phyloP scores from a whole-genome alignment of 2,888 invertebrate genomes.

The Imbricaverruca yamaguchii region DNA sequence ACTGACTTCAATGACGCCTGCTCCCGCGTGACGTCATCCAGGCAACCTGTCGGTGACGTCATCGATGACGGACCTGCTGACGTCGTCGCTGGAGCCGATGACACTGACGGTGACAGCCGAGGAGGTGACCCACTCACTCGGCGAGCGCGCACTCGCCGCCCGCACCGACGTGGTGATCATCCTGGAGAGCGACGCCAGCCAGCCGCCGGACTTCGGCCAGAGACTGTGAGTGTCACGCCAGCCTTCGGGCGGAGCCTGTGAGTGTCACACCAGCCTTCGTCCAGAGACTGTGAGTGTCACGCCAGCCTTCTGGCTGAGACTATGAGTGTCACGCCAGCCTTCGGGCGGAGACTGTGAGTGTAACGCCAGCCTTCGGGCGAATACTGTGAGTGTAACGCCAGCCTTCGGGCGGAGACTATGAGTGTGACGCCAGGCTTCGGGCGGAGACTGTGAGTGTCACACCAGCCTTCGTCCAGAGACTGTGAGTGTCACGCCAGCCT shows the following conservation, averaged over 20 bases:
- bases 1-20: no score
- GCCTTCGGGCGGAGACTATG: background rate
- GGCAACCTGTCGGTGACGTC: constrained; percentile 12
- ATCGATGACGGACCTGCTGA: background rate
- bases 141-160: background rate
- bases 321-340: no score
- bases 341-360: background rate
- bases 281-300: background rate
- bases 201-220: background rate
- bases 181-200: background rate
- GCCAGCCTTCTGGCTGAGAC: no score
- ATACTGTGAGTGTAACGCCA: no score
- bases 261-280: background rate
- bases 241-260: no score
- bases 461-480: no score
- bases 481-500: no score
- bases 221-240: background rate
- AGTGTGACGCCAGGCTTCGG: no score
- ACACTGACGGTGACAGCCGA: background rate
- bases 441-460: no score
- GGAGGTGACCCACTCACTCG: background rate
- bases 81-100: background rate
- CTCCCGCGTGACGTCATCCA: background rate
- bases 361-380: no score
- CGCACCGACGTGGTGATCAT: background rate